Conservation (phyloP, 2,113 vertebrate genomes). For the Mohoua ochrocephala region DNA sequence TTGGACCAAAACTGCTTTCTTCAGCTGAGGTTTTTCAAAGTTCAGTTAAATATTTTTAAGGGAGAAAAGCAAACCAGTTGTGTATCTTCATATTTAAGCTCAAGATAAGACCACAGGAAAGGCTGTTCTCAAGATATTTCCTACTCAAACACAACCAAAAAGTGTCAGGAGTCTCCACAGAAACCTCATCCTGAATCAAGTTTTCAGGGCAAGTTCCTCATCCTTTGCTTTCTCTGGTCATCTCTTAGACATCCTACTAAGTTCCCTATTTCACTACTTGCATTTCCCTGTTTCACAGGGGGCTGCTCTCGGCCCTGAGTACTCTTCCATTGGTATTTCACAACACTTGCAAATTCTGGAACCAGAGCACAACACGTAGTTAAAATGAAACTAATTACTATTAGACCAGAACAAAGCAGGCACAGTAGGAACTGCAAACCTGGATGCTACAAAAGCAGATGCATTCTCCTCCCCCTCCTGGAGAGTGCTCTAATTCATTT, state of each 20-base stretch:
- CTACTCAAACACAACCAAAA: background rate
- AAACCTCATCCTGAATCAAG: background rate
- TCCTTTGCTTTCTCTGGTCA: background rate
- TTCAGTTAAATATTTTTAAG: slow-evolving; percentile 7
- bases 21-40: background rate
- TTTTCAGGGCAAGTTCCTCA: background rate
- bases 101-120: slow-evolving; percentile 50
- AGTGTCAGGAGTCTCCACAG: background rate
- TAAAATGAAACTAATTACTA: background rate
- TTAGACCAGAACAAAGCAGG: background rate
- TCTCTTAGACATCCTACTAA: background rate
- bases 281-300: background rate
- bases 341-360: background rate
- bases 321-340: background rate
- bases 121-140: slow-evolving; percentile 13
- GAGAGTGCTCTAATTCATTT: background rate
- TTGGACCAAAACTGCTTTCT: background rate
- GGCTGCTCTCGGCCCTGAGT: background rate
- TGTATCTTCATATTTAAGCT: background rate
- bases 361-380: background rate
- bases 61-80: background rate
- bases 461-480: background rate
- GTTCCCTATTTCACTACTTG: background rate
- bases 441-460: background rate
- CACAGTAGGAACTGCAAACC: background rate